phyloP scores from a whole-genome alignment of 2,888 invertebrate species.

The Agonopterix heracliana region DNA sequence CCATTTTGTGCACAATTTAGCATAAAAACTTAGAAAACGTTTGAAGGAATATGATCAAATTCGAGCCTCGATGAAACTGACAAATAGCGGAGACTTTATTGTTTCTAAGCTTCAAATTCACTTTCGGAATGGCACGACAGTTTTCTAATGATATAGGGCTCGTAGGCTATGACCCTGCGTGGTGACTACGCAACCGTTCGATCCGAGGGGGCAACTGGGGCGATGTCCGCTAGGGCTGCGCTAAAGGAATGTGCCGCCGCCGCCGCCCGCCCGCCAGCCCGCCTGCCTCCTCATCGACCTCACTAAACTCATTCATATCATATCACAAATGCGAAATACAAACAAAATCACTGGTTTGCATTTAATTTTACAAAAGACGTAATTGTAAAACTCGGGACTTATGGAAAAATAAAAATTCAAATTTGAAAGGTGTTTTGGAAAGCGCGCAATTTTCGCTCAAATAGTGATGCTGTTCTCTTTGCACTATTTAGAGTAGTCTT shows the following conservation, averaged over 20 bases:
- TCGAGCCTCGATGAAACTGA: constrained; percentile 15
- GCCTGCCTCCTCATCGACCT: constrained; percentile 21
- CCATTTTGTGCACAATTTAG: constrained; percentile 17
- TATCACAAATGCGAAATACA: constrained; percentile 4
- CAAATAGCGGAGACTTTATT: constrained; percentile 30
- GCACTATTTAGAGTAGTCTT: neutral
- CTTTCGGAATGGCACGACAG: constrained; percentile 28
- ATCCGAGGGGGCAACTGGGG: constrained; percentile 72
- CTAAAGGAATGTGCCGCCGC: constrained; percentile 61
- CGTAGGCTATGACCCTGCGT: constrained; percentile 41
- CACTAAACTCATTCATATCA: constrained; percentile 9
- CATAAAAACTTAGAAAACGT: neutral
- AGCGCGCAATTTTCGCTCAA: constrained; percentile 55
- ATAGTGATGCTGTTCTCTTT: constrained; percentile 15
- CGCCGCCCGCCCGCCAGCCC: constrained; percentile 19
- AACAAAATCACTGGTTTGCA: neutral
- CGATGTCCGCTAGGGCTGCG: constrained; percentile 73
- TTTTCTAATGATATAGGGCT: constrained; percentile 28
- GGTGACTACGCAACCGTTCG: constrained; percentile 69
- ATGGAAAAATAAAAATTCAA: constrained; percentile 28
- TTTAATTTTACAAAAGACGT: constrained; percentile 9
- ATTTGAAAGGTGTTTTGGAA: constrained; percentile 32
- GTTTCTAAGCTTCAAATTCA: constrained; percentile 36
- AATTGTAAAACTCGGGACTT: neutral
- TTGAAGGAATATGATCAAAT: neutral